Evolutionary conservation across 2,888 invertebrate genomes (phyloP), one percentile per base, ranked within the genome.

Genomic region (Corythucha ciliata): DNA sequence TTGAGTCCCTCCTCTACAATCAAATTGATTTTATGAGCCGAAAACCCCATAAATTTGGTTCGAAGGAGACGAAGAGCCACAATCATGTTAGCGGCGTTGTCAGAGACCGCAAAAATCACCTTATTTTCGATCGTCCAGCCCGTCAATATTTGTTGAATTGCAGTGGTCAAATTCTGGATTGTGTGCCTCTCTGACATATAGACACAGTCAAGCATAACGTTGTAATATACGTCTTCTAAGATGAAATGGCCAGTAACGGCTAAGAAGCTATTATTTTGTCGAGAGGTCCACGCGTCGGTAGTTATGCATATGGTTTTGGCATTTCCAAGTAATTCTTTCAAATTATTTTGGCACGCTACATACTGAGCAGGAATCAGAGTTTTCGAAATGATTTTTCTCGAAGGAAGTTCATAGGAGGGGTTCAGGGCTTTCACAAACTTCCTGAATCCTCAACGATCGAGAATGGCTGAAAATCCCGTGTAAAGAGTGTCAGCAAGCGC

Each of bases 371-470:
- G 61, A 46, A 63, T 53, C 40, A 59, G 48, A 48, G 48, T 56
- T 41, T 59, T 53, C 41, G 59, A 58, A 25, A 64, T 39, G 21
- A 54, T 59, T 48, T 58, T 63, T 16, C 62, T 53, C 16, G 51
- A 57, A 32, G 62, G 62, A 36, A 65, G 50, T 26, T 32, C 52
- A 58, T 63, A 64, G 12, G 53, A 54, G n/a, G 62, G 61, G 54
- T 62, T 61, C 32, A 63, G 49, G 46, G 54, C 55, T 42, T 60
- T 52, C 29, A 62, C 54, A 34, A 64, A 62, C 44, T 61, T 54
- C 55, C 47, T 54, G 57, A 65, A 58, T 64, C 62, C 45, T 64
- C 60, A 14, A 64, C 65, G 27, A 65, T 60, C 36, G 54, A 58
- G 44, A 63, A 62, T 25, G 65, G 63, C 47, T 65, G 63, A 55